Base-by-base conservation (phyloP, 2,888 invertebrate species). In the Microchrysa polita region DNA sequence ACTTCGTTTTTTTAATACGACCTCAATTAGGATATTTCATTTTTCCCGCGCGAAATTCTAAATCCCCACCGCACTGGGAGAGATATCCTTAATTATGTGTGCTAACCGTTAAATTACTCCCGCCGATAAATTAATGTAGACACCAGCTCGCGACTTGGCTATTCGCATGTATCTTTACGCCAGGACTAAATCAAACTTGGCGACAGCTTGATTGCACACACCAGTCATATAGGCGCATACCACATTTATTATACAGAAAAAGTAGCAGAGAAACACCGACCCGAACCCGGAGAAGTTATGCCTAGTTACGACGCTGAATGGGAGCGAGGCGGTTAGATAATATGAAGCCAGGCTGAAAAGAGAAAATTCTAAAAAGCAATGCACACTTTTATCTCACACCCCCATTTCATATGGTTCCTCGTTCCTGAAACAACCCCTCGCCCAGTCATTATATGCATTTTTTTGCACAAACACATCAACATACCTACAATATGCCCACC, bases 181-280 rank as follows among this genome's bases (percentile, higher is more conserved):
- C 75, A 77, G 78, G 78, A 79, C 79, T 79, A 79, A 80, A 79
- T 79, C 79, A 79, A 79, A 78, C 78, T 78, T 77, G 77, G 79
- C 77, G 79, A 80, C 79, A 79, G 77, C 78, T 78, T 78, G 79
- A 78, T 79, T 79, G 78, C 79, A 73, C 73, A 27, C 23, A n/a
- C n/a, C n/a, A n/a, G n/a, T n/a, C n/a, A n/a, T n/a, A n/a, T n/a
- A n/a, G n/a, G n/a, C n/a, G n/a, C n/a, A n/a, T n/a, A n/a, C n/a
- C n/a, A n/a, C 34, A 34, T 34, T 52, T 20, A 40, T 48, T 48
- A 5, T 34, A 34, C 48, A 72, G 60, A 73, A 48, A 75, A 75
- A 75, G 72, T 72, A 53, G 27, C 27, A 34, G 74, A 74, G 69
- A 75, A 48, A 44, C 18, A 65, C 22, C n/a, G n/a, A n/a, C n/a